These are phyloP conservation scores for Coreoperca whiteheadi DNA, from an alignment of 2,113 vertebrate genomes.

Conservation along the genomic window DNA sequence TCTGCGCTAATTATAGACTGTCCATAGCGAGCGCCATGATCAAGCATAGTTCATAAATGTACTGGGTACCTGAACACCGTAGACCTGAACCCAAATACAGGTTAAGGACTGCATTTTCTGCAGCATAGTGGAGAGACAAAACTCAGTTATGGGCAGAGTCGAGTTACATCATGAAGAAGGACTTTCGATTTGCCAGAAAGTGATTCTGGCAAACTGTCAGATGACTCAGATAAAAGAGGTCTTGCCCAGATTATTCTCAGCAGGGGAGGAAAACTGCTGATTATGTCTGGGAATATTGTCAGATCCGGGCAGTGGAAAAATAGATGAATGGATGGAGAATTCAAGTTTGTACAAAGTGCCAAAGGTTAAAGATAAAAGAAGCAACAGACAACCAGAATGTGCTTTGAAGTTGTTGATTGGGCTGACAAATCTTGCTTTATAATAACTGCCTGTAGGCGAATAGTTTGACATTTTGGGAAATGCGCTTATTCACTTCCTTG, in stretches of 20 bases:
- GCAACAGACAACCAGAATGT: background rate
- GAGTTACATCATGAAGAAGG: background rate
- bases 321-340: background rate
- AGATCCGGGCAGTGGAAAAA: background rate
- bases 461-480: background rate
- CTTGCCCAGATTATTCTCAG: slow-evolving; percentile 31
- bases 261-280: background rate
- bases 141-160: background rate
- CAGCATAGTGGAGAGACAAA: background rate
- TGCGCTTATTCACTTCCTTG: background rate
- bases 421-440: background rate
- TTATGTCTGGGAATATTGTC: slow-evolving; percentile 12
- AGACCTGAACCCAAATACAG: background rate
- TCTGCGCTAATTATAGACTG: background rate
- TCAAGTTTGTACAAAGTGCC: background rate
- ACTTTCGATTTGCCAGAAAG: slow-evolving; percentile 18
- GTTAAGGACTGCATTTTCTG: background rate
- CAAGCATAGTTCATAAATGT: background rate
- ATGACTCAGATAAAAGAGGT: slow-evolving; percentile 30
- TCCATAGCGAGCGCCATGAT: background rate
- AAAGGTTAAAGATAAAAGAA: background rate
- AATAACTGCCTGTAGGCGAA: background rate
- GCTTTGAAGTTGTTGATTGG: slow-evolving; percentile 17
- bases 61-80: background rate
- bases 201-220: slow-evolving; percentile 33